Evolutionary conservation across 1,140 invertebrate genomes (phyloP).

Genomic region (Pollicipes pollicipes): DNA sequence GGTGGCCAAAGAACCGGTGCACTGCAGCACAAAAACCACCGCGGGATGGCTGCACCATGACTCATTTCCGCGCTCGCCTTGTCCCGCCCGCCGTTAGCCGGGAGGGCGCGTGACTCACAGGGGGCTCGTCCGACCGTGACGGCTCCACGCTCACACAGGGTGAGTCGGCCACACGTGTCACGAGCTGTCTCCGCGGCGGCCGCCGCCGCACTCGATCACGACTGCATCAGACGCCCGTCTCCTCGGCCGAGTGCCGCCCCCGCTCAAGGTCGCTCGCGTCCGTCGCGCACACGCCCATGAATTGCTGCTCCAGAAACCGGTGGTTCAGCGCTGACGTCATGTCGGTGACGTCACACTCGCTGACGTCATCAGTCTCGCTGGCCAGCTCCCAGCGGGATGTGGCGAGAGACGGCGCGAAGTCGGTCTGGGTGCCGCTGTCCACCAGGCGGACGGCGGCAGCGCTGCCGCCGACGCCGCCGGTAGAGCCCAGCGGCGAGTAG

Average conservation of each 20-base stretch:
- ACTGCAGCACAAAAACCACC: neutral
- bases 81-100: too few relatives aligned
- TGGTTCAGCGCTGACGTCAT: neutral
- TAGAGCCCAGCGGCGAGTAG: neutral
- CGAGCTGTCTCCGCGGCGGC: too few relatives aligned
- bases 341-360: neutral
- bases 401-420: neutral
- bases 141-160: too few relatives aligned
- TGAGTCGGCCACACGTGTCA: too few relatives aligned
- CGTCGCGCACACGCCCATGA: neutral
- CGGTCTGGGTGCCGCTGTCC: neutral
- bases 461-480: neutral
- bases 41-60: neutral
- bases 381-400: neutral
- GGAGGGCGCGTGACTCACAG: neutral
- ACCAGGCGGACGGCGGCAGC: neutral
- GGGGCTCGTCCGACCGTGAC: too few relatives aligned
- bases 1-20: neutral
- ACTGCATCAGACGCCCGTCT: neutral
- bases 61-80: neutral
- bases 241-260: neutral
- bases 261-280: neutral
- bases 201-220: neutral
- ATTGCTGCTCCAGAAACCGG: neutral
- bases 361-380: neutral